Evolutionary conservation across 2,113 vertebrate species (phyloP).

Genomic region (Anthoscopus minutus): DNA sequence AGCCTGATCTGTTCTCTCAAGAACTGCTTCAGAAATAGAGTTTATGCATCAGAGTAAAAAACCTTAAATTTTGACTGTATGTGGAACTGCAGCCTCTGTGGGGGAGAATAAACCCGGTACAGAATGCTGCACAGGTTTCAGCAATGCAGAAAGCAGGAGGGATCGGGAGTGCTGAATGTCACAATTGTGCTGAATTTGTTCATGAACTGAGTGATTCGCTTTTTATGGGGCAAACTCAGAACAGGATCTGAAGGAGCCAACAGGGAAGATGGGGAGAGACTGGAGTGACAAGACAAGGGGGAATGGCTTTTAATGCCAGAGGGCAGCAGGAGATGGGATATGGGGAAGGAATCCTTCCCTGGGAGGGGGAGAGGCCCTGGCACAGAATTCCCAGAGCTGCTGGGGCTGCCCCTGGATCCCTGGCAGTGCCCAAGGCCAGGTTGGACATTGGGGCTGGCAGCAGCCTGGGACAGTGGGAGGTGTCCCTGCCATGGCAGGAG

Average conservation of each 20-base stretch:
- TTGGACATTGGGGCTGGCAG: background rate
- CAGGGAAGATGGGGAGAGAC: background rate
- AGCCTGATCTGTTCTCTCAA: background rate
- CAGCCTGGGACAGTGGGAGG: background rate
- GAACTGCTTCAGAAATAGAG: background rate
- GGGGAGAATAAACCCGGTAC: background rate
- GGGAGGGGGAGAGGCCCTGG: accelerated
- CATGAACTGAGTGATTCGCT: background rate
- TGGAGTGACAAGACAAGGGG: background rate
- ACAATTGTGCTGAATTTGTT: background rate
- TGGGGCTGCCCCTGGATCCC: background rate
- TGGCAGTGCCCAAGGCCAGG: background rate
- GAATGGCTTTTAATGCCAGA: background rate
- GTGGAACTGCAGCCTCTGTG: background rate
- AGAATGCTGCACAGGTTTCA: background rate
- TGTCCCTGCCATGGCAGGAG: background rate
- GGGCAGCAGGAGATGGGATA: too few relatives aligned
- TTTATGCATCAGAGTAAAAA: background rate
- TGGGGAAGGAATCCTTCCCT: background rate
- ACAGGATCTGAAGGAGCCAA: background rate
- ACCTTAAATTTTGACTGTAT: background rate
- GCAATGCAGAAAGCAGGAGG: background rate
- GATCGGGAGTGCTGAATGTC: background rate
- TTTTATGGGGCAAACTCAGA: background rate
- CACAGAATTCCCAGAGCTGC: background rate